phyloP scores from a whole-genome alignment of 2,113 vertebrate species.

The Sphyrna mokarran region DNA sequence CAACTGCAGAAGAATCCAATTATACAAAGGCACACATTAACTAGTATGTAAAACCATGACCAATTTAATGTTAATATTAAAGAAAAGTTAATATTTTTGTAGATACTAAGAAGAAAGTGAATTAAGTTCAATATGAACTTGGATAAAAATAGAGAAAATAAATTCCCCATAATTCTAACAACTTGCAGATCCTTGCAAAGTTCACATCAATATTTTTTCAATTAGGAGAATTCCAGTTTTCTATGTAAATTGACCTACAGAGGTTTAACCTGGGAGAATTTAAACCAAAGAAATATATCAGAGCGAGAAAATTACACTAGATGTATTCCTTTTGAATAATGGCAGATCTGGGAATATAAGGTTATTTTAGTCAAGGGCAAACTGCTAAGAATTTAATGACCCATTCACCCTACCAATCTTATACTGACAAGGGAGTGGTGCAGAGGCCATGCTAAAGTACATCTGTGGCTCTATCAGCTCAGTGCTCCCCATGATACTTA shows the following conservation, averaged over 20 bases:
- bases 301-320: background rate
- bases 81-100: background rate
- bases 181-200: background rate
- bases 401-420: background rate
- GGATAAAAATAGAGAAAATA: background rate
- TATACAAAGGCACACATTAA: too few relatives aligned
- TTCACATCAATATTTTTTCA: background rate
- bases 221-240: constrained; percentile 13
- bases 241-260: background rate
- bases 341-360: constrained; percentile 13
- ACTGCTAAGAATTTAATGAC: constrained; percentile 28
- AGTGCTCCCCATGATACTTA: background rate
- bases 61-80: background rate
- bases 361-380: constrained; percentile 13
- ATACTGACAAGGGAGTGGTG: background rate
- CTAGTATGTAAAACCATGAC: background rate
- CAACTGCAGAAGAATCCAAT: background rate
- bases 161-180: background rate
- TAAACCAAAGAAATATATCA: background rate
- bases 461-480: background rate
- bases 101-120: background rate
- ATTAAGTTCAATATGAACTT: background rate
- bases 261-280: background rate
- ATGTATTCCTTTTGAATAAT: background rate
- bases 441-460: background rate